These are phyloP conservation scores for Agonopterix heracliana DNA, from an alignment of 2,888 invertebrate genomes.

Conservation along the genomic window DNA sequence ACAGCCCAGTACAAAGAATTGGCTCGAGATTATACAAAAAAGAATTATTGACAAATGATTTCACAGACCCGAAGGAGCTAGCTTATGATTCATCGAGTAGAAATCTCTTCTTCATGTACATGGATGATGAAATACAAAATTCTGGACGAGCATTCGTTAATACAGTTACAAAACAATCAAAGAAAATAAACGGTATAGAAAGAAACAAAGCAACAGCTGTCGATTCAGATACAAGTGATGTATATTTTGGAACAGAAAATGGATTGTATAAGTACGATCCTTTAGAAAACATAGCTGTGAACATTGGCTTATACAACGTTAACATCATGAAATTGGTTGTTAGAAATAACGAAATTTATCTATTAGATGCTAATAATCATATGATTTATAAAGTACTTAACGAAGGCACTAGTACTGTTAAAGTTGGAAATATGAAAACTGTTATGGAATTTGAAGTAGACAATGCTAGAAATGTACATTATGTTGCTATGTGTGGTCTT, in stretches of 20 bases:
- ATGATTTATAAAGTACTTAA: slow-evolving; percentile 55
- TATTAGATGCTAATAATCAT: slow-evolving; percentile 59
- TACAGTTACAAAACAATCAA: slow-evolving; percentile 44
- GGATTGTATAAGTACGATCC: slow-evolving; percentile 60
- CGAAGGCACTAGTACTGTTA: slow-evolving; percentile 33
- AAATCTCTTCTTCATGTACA: slow-evolving; percentile 63
- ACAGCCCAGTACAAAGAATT: slow-evolving; percentile 47
- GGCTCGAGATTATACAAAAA: slow-evolving; percentile 54
- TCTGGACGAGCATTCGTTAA: slow-evolving; percentile 57
- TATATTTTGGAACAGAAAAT: slow-evolving; percentile 62
- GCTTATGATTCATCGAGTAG: slow-evolving; percentile 58
- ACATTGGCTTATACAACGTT: slow-evolving; percentile 57
- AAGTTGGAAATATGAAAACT: slow-evolving; percentile 41
- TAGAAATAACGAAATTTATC: slow-evolving; percentile 54
- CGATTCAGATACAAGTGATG: slow-evolving; percentile 49
- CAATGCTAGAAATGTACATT: slow-evolving; percentile 47
- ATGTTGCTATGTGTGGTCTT: slow-evolving; percentile 57
- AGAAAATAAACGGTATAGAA: slow-evolving; percentile 48
- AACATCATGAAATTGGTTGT: slow-evolving; percentile 58
- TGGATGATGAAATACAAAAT: slow-evolving; percentile 55
- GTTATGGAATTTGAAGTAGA: slow-evolving; percentile 61
- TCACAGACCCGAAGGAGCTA: slow-evolving; percentile 47
- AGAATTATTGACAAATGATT: slow-evolving; percentile 46
- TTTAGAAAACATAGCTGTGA: slow-evolving; percentile 36
- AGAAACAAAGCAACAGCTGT: slow-evolving; percentile 60